These are phyloP conservation scores for Anoplius nigerrimus DNA, from an alignment of 2,888 invertebrate species.

Conservation along the genomic window DNA sequence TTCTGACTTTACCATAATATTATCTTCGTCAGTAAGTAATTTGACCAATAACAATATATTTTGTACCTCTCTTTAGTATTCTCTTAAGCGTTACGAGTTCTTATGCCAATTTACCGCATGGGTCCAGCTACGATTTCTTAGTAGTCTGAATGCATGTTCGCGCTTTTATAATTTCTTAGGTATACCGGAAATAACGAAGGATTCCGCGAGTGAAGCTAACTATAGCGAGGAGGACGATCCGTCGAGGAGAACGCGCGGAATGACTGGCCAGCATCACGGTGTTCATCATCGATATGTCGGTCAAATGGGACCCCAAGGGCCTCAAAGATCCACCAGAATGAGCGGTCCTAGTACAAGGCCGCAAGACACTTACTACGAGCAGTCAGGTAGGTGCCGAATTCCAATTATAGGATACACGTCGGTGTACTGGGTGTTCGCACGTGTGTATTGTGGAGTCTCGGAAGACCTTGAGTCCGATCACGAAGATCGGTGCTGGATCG, in stretches of 20 bases:
- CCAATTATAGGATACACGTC: too few relatives aligned
- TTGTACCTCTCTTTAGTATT: too few relatives aligned
- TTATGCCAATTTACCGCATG: too few relatives aligned
- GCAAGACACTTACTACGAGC: slow-evolving; percentile 68
- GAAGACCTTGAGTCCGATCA: too few relatives aligned
- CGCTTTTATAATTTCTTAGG: slow-evolving; percentile 54
- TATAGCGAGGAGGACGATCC: slow-evolving; percentile 83
- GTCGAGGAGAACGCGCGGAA: slow-evolving; percentile 72
- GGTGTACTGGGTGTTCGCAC: too few relatives aligned
- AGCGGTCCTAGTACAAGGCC: slow-evolving; percentile 55
- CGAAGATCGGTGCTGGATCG: too few relatives aligned
- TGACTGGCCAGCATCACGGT: slow-evolving; percentile 52
- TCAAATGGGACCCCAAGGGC: slow-evolving; percentile 58
- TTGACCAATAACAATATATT: too few relatives aligned
- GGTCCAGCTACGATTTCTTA: background rate
- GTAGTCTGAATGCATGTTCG: slow-evolving; percentile 5
- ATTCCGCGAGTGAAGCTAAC: slow-evolving; percentile 82
- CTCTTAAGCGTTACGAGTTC: too few relatives aligned
- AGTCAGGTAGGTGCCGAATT: slow-evolving; percentile 55
- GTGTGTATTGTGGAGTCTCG: too few relatives aligned
- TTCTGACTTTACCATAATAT: too few relatives aligned
- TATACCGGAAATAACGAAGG: slow-evolving; percentile 87
- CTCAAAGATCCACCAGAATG: slow-evolving; percentile 59
- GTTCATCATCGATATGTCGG: slow-evolving; percentile 64
- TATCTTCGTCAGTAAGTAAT: too few relatives aligned